These are phyloP conservation scores for Lampris megalopsis DNA, from an alignment of 2,113 vertebrate species.

Conservation along the genomic window DNA sequence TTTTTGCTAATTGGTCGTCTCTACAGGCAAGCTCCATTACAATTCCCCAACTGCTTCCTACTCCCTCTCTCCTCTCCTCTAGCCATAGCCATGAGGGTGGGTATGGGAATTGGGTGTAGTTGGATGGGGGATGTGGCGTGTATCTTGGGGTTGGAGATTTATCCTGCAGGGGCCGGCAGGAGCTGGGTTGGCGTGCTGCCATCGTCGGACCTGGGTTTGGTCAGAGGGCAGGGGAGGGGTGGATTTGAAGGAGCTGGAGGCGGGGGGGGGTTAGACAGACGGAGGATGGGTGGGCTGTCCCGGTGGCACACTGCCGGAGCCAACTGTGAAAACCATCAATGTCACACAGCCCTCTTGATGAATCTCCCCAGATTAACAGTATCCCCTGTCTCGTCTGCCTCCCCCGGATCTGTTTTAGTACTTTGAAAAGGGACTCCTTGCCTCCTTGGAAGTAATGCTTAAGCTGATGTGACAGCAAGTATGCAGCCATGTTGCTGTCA, in stretches of 20 bases:
- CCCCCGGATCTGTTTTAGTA: conserved; percentile 60
- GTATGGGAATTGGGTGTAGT: conserved; percentile 29
- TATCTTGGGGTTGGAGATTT: conserved; percentile 81
- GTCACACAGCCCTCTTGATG: conserved; percentile 41
- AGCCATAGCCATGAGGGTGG: conserved; percentile 43
- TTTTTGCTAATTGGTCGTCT: conserved; percentile 33
- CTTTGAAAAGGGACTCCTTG: conserved; percentile 24
- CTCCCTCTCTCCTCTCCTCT: conserved; percentile 58
- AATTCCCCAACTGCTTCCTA: conserved; percentile 58
- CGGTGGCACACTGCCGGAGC: not conserved
- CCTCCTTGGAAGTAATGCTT: conserved; percentile 6
- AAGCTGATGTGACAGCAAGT: not conserved
- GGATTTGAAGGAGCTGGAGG: conserved; percentile 45
- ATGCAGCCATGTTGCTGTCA: not conserved
- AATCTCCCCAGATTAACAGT: conserved; percentile 39
- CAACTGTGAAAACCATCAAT: conserved; percentile 36
- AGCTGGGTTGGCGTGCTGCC: conserved; percentile 88
- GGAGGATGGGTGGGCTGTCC: conserved; percentile 39
- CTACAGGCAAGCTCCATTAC: conserved; percentile 56
- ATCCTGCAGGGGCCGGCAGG: conserved; percentile 81
- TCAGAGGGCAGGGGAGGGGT: conserved; percentile 34
- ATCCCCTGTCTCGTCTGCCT: conserved; percentile 42
- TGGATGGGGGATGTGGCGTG: conserved; percentile 76
- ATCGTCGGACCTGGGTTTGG: conserved; percentile 81
- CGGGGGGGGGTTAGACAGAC: conserved; percentile 39